A percentile compares a stretch with the other conserved stretches of the same genome.
Conservation (phyloP, 2,888 invertebrate genomes). For the Cantharis nigra region DNA sequence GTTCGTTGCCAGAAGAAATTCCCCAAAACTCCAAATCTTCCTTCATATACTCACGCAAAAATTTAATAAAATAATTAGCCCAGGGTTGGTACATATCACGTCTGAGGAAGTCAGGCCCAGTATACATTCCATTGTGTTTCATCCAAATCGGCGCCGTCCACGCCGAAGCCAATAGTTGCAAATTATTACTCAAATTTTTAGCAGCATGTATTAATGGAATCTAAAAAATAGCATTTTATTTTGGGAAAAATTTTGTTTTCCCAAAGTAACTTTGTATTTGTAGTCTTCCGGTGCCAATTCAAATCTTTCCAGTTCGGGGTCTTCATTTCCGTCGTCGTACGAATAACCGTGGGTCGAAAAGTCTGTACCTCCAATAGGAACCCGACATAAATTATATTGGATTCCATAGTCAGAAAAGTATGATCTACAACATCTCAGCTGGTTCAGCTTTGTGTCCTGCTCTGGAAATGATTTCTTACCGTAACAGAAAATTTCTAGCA, state of each 20-base stretch:
- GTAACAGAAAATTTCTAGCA: neutral
- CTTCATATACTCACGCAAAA: constrained; percentile 75
- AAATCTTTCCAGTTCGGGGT: neutral
- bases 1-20: constrained; percentile 87
- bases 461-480: neutral
- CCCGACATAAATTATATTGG: constrained; percentile 76
- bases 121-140: constrained; percentile 54
- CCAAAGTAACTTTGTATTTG: neutral
- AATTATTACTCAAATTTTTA: constrained; percentile 35
- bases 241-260: neutral
- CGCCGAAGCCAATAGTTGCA: constrained; percentile 63
- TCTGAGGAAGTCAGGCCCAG: constrained; percentile 47
- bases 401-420: constrained; percentile 59
- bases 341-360: constrained; percentile 83
- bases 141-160: constrained; percentile 62
- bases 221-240: constrained; percentile 28
- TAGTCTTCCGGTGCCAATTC: neutral
- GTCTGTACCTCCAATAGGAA: constrained; percentile 85
- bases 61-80: constrained; percentile 81
- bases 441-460: neutral
- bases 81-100: constrained; percentile 72
- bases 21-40: constrained; percentile 78
- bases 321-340: constrained; percentile 69
- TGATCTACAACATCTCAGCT: neutral
- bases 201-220: constrained; percentile 47